A percentile compares a stretch with the other conserved stretches of the same genome.
Evolutionary conservation across 35 echinoderm and acorn worm genomes (phyloP).

Genomic region (Eucidaris tribuloides): DNA sequence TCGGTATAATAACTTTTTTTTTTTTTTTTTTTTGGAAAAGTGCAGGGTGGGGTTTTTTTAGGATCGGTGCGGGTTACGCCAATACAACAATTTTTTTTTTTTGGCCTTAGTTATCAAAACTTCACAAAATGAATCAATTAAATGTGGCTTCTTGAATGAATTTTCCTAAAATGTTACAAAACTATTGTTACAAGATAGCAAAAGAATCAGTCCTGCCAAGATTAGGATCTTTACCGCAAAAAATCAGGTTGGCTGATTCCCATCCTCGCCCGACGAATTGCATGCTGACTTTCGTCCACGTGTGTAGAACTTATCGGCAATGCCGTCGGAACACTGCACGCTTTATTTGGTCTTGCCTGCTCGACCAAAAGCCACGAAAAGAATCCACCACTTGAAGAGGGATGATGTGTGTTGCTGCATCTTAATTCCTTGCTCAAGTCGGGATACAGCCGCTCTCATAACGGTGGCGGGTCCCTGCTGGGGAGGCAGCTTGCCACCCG

Average conservation of each 20-base stretch:
- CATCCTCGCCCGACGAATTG: slow-evolving; percentile 62
- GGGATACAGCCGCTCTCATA: slow-evolving; percentile 40
- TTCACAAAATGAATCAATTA: no score
- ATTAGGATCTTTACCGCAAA: no score
- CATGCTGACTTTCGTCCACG: slow-evolving; percentile 81
- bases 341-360: not conserved
- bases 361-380: not conserved
- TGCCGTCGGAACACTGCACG: slow-evolving; percentile 38
- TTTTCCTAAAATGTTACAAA: no score
- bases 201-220: no score
- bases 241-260: slow-evolving; percentile 91
- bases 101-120: no score
- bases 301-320: slow-evolving; percentile 74
- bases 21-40: no score
- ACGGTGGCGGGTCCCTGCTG: slow-evolving; percentile 33
- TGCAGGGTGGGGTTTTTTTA: no score
- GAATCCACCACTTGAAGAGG: not conserved
- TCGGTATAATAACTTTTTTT: no score
- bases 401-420: not conserved
- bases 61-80: no score
- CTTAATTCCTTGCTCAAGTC: slow-evolving; percentile 19
- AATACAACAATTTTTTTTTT: no score
- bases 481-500: not conserved
- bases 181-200: no score
- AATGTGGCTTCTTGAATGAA: no score